These are phyloP conservation scores for Coelopa pilipes DNA, from an alignment of 2,888 invertebrate genomes.

Conservation along the genomic window DNA sequence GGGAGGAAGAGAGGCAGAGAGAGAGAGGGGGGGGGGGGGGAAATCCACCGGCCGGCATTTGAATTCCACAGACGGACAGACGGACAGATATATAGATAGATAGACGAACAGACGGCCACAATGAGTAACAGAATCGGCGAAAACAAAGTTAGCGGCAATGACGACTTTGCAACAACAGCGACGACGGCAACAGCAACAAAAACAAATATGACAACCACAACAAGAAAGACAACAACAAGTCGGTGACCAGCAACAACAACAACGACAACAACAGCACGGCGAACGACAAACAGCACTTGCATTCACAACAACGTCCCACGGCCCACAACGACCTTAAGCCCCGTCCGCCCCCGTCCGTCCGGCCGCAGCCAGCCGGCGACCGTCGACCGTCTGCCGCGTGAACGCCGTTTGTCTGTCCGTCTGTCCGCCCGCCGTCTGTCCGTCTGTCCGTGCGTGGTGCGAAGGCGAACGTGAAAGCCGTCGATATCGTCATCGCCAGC, in stretches of 20 bases:
- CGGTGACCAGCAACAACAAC: conserved; percentile 26
- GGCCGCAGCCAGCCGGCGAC: not conserved
- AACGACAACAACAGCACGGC: conserved; percentile 16
- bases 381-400: not conserved
- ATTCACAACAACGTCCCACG: not conserved
- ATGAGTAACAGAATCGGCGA: too few relatives aligned
- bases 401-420: not conserved
- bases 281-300: not conserved
- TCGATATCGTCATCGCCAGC: conserved; percentile 6
- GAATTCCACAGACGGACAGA: not conserved
- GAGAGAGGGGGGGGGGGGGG: not conserved
- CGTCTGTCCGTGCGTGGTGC: not conserved
- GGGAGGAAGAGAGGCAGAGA: not conserved
- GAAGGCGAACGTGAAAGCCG: not conserved
- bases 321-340: conserved; percentile 3
- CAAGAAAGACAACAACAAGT: too few relatives aligned
- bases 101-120: too few relatives aligned
- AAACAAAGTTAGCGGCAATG: too few relatives aligned
- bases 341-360: not conserved
- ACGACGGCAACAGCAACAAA: too few relatives aligned
- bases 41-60: conserved; percentile 5
- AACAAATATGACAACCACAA: too few relatives aligned
- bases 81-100: too few relatives aligned
- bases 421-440: not conserved
- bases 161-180: too few relatives aligned